Evolutionary conservation across 2,888 invertebrate species (phyloP).

Genomic region (Athalia rosae): DNA sequence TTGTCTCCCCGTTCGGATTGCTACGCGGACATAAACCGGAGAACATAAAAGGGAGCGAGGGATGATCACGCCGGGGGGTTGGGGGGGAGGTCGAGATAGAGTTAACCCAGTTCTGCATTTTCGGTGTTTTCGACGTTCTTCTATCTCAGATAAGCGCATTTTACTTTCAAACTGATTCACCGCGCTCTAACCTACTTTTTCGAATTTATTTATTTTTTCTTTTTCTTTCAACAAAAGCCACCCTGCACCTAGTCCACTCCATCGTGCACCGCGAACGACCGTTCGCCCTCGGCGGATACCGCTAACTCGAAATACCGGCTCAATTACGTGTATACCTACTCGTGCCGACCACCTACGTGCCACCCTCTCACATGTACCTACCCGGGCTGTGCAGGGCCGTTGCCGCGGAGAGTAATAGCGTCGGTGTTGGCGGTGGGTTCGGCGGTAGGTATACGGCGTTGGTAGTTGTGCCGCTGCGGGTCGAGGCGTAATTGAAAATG

Average conservation of each 20-base stretch:
- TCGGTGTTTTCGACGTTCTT: slow-evolving; percentile 57
- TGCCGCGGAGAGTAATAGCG: no score
- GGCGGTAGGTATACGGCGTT: no score
- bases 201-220: background rate
- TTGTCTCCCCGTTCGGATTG: slow-evolving; percentile 8
- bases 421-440: no score
- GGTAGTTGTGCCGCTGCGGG: background rate
- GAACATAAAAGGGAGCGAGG: slow-evolving; percentile 49
- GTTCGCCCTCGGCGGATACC: no score
- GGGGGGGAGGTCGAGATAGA: slow-evolving; percentile 47
- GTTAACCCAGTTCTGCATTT: slow-evolving; percentile 68
- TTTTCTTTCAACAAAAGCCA: background rate
- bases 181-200: slow-evolving; percentile 13
- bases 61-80: slow-evolving; percentile 50
- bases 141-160: slow-evolving; percentile 26
- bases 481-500: slow-evolving; percentile 43
- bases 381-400: background rate
- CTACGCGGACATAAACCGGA: slow-evolving; percentile 26
- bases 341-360: background rate
- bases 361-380: background rate
- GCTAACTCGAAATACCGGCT: slow-evolving; percentile 22
- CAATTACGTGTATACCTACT: slow-evolving; percentile 26
- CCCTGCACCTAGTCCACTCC: background rate
- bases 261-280: background rate
- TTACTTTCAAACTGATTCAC: slow-evolving; percentile 34